These are phyloP conservation scores for Synchiropus splendidus DNA, from an alignment of 2,113 vertebrate genomes.

Conservation along the genomic window DNA sequence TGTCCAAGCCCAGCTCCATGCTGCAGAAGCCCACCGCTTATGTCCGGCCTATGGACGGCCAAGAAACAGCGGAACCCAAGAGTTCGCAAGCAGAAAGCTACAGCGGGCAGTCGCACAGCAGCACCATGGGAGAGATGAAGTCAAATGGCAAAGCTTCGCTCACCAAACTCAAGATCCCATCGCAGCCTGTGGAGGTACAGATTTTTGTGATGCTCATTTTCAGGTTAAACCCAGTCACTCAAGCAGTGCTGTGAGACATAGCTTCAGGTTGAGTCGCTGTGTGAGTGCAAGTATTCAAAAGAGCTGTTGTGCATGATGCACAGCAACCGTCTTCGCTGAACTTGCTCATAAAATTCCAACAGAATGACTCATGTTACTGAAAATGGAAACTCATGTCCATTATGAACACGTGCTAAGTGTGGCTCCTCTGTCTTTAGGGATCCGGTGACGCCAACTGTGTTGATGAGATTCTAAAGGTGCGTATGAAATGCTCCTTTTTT, in stretches of 20 bases:
- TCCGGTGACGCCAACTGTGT: slow-evolving; percentile 92
- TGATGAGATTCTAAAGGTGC: slow-evolving; percentile 97
- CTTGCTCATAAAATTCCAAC: slow-evolving; percentile 11
- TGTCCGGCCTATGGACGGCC: slow-evolving; percentile 96
- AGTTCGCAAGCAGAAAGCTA: slow-evolving; percentile 81
- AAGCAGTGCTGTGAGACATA: too few species aligned
- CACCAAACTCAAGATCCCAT: slow-evolving; percentile 95
- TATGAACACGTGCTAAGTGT: too few species aligned
- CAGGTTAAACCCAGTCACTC: neutral
- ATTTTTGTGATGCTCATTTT: neutral
- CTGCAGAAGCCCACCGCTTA: slow-evolving; percentile 96
- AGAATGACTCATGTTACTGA: slow-evolving; percentile 25
- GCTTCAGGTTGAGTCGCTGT: too few species aligned
- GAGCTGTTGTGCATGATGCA: slow-evolving; percentile 3
- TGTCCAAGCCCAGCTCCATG: slow-evolving; percentile 93
- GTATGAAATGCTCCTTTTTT: slow-evolving; percentile 20
- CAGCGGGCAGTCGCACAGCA: slow-evolving; percentile 76
- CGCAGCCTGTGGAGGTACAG: slow-evolving; percentile 84
- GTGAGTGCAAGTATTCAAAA: too few species aligned
- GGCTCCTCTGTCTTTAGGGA: slow-evolving; percentile 64
- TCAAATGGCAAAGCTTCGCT: slow-evolving; percentile 87
- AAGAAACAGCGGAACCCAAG: slow-evolving; percentile 91
- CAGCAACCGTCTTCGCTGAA: slow-evolving; percentile 3
- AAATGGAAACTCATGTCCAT: slow-evolving; percentile 23
- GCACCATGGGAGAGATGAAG: slow-evolving; percentile 84